Base-by-base conservation (phyloP, 2,888 invertebrate genomes). In the Lepidochrysops patricia region DNA sequence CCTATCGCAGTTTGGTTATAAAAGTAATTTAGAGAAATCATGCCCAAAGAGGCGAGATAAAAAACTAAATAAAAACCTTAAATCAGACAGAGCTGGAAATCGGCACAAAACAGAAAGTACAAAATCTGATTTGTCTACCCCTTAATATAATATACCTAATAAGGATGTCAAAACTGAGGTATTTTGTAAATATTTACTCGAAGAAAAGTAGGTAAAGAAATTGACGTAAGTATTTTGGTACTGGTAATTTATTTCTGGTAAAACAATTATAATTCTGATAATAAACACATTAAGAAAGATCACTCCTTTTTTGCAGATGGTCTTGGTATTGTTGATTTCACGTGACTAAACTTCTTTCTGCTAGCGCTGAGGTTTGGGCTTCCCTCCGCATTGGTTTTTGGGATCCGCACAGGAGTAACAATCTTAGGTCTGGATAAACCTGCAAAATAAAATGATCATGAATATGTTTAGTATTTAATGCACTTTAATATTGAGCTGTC, bases 241-340 rank as follows among this genome's bases (percentile, higher is more conserved):
- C n/a, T 25, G n/a, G n/a, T 4, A 50, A 50, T 57, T 32, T 57
- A 37, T 61, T 43, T 34, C 12, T 19, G 27, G 19, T 57, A 34
- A 25, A 26, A 58, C 1, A 52, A 26, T 29, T 58, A 23, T 58
- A 7, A 35, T 34, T n/a, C n/a, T n/a, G n/a, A 34, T 4, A 58
- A 37, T 43, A 50, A 13, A 58, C 35, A 58, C 2, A 37, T 32
- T 34, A 37, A 35, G 27, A 48, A 63, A 57, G 58, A 25, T 68
- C 68, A 77, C 67, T 86, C 78, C 69, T 83, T 83, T 66, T 78
- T 85, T 27, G 67, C 58, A 29, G 70, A 60, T 2, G 70, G 80
- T 67, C 80, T 75, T 1, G 89, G 89, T 70, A 89, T 88, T 19
- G 89, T 87, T 2, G 89, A 88, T 65, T 88, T 88, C 7, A 88